These are phyloP conservation scores for Meloe dianella DNA, from an alignment of 2,888 invertebrate species.

Conservation along the genomic window DNA sequence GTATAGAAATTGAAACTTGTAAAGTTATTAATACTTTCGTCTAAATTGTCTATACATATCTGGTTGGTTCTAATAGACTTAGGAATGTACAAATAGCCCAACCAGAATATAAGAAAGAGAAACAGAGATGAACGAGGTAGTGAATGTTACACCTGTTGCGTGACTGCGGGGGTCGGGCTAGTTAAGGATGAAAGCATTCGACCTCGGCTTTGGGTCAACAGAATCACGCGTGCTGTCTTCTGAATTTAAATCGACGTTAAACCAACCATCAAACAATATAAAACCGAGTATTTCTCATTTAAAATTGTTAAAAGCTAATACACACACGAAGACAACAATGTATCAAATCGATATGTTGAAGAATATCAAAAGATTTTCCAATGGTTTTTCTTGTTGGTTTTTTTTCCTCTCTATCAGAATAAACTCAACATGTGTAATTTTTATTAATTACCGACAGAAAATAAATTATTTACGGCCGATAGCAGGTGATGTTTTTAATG, in stretches of 20 bases:
- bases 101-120: slow-evolving; percentile 7
- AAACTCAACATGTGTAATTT: slow-evolving; percentile 19
- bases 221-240: slow-evolving; percentile 47
- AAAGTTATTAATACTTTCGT: slow-evolving; percentile 5
- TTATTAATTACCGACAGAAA: slow-evolving; percentile 30
- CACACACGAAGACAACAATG: not conserved
- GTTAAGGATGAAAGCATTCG: slow-evolving; percentile 40
- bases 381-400: not conserved
- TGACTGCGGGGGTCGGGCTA: slow-evolving; percentile 46
- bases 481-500: slow-evolving; percentile 35
- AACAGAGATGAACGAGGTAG: slow-evolving; percentile 28
- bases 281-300: slow-evolving; percentile 7
- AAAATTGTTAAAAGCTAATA: not conserved
- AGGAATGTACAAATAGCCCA: not conserved
- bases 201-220: slow-evolving; percentile 46
- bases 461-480: slow-evolving; percentile 28
- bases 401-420: not conserved
- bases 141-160: slow-evolving; percentile 48
- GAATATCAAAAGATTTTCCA: not conserved
- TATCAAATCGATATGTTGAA: not conserved
- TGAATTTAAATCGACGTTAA: slow-evolving; percentile 41
- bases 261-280: slow-evolving; percentile 20
- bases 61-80: slow-evolving; percentile 1
- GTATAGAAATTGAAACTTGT: slow-evolving; percentile 1
- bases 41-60: not conserved